Percentiles rank a stretch among this genome's conserved stretches.
Conservation (phyloP, 2,113 vertebrate species). For the Tychaedon coryphoeus region DNA sequence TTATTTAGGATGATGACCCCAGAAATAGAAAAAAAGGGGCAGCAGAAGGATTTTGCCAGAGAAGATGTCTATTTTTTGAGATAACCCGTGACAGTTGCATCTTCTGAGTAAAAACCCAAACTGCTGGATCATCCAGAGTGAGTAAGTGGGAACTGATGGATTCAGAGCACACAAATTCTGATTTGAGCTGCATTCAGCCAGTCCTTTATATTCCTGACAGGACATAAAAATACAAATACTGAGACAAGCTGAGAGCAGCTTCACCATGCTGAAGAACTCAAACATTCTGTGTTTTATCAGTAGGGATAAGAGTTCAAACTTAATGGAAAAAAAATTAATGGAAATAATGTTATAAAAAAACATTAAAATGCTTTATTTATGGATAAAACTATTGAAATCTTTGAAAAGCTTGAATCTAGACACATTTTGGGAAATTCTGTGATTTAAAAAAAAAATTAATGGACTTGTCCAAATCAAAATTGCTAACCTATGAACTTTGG, state of each 20-base stretch:
- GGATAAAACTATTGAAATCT: background rate
- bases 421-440: background rate
- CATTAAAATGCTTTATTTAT: fast-evolving
- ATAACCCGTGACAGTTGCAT: background rate
- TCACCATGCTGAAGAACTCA: background rate
- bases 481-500: fast-evolving
- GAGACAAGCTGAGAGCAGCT: background rate
- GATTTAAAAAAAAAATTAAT: background rate
- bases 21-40: background rate
- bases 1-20: background rate
- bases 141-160: background rate
- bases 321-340: background rate
- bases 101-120: background rate
- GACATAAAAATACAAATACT: background rate
- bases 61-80: background rate
- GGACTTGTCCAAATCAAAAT: background rate
- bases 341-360: background rate
- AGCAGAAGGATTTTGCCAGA: background rate
- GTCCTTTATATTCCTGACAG: background rate
- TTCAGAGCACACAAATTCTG: background rate
- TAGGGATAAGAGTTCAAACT: background rate
- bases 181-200: background rate
- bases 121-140: background rate
- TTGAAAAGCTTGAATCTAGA: background rate
- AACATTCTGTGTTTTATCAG: background rate